Conservation (phyloP, 2,113 vertebrate species). For the Cricetomys ansorgei region DNA sequence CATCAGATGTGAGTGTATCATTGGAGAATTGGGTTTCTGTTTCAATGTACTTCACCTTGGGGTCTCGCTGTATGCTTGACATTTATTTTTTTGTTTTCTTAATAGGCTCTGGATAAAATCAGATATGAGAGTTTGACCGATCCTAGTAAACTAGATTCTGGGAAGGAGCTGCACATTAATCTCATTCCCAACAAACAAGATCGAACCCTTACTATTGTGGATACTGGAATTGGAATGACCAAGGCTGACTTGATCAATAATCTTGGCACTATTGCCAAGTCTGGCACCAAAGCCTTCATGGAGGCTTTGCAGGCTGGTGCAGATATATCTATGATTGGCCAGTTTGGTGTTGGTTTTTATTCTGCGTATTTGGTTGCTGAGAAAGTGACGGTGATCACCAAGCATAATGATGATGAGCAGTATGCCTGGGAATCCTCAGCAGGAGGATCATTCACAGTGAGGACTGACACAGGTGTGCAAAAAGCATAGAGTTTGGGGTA, state of each 20-base stretch:
- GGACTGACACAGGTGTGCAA: constrained; percentile 87
- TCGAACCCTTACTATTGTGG: constrained; percentile 88
- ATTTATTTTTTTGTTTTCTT: rapidly evolving
- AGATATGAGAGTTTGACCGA: constrained; percentile 91
- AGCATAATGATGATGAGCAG: constrained; percentile 91
- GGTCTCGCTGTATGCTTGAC: neutral
- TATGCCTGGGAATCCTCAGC: constrained; percentile 92
- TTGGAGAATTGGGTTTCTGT: no score
- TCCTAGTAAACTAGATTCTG: constrained; percentile 91
- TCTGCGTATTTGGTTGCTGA: constrained; percentile 91
- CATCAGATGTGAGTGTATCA: constrained; percentile 88
- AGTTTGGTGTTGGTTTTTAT: constrained; percentile 91
- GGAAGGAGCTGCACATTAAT: constrained; percentile 91
- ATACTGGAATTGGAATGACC: constrained; percentile 92
- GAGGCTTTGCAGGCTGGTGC: constrained; percentile 91
- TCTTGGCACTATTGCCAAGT: constrained; percentile 91
- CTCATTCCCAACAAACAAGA: constrained; percentile 90
- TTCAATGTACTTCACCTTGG: rapidly evolving
- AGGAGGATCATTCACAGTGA: constrained; percentile 91
- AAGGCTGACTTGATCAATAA: constrained; percentile 93
- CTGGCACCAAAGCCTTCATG: constrained; percentile 92
- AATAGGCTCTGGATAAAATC: constrained; percentile 91
- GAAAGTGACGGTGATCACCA: constrained; percentile 91
- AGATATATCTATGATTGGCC: constrained; percentile 92
- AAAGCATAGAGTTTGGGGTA: neutral